These are phyloP conservation scores for Adelognathus sp. DNA, from an alignment of 2,888 invertebrate species.

Conservation along the genomic window DNA sequence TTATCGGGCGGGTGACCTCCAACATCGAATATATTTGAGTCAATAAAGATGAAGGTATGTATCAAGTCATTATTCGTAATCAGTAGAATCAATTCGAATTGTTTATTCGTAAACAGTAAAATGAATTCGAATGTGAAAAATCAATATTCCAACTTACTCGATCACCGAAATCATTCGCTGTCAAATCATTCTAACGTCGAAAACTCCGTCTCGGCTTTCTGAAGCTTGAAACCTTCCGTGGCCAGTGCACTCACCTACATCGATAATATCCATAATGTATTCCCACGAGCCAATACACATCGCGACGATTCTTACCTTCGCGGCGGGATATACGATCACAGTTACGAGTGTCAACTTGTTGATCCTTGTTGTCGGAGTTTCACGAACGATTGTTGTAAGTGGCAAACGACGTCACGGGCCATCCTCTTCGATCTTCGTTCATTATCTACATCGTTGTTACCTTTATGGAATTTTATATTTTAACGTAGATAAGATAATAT, in stretches of 20 bases:
- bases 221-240: not conserved
- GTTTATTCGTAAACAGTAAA: no score
- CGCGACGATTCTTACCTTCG: constrained; percentile 21
- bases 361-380: constrained; percentile 25
- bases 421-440: constrained; percentile 1
- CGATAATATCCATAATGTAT: not conserved
- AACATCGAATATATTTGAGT: no score
- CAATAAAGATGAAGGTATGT: no score
- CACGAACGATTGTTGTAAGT: constrained; percentile 8
- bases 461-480: constrained; percentile 46
- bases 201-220: not conserved
- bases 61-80: no score
- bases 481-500: constrained; percentile 69
- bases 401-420: not conserved
- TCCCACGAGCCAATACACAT: not conserved
- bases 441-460: not conserved
- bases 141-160: not conserved
- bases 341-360: constrained; percentile 45
- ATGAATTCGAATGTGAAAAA: no score
- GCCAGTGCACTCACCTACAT: constrained; percentile 19
- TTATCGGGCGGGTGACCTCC: no score
- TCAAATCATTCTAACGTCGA: not conserved
- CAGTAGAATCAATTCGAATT: no score
- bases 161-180: not conserved
- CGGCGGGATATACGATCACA: not conserved